Evolutionary conservation across 2,888 invertebrate genomes (phyloP), one percentile per base, ranked within the genome.

Genomic region (Mythimna impura): DNA sequence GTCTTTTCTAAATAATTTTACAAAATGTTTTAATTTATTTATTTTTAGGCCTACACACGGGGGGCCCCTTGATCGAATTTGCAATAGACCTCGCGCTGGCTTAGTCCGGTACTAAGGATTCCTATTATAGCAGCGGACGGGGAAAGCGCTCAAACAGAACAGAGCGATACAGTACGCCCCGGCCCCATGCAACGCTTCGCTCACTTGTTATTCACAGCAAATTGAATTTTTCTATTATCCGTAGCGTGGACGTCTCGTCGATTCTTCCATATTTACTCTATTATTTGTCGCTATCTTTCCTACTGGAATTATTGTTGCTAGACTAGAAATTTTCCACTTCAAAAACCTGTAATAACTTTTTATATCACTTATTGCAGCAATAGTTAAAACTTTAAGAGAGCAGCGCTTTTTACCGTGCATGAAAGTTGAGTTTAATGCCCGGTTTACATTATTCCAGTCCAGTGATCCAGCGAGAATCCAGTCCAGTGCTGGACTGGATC

Each of bases 171-270:
- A 22, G 73, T 10, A 22, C 40, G 12, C 12, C 17, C n/a, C 36
- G 36, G 47, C 72, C 55, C 50, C 68, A 30, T 60, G 40, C 25
- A 30, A n/a, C 52, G 25, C 17, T 55, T 17, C 43, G 20, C 20
- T 30, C 57, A 14, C 73, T 43, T 34, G 57, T 12, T 36, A 40
- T 55, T 57, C 47, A 47, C 47, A 30, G 10, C 36, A 22, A 73
- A 63, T 72, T 50, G 36, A 40, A 20, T 55, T 30, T 64, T 36
- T 57, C 17, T 25, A 20, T 6, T n/a, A 36, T n/a, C n/a, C 34
- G 5, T 36, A 47, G 10, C 30, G 22, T 34, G 40, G 4, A 30
- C 57, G 47, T 25, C 20, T 14, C 25, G 47, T 43, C 36, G 40
- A 22, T 4, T 30, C 2, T 40, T 40, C 14, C 57, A 14, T 69